These are phyloP conservation scores for Meloidogyne hapla DNA, from an alignment of 1,140 invertebrate species.

Conservation along the genomic window DNA sequence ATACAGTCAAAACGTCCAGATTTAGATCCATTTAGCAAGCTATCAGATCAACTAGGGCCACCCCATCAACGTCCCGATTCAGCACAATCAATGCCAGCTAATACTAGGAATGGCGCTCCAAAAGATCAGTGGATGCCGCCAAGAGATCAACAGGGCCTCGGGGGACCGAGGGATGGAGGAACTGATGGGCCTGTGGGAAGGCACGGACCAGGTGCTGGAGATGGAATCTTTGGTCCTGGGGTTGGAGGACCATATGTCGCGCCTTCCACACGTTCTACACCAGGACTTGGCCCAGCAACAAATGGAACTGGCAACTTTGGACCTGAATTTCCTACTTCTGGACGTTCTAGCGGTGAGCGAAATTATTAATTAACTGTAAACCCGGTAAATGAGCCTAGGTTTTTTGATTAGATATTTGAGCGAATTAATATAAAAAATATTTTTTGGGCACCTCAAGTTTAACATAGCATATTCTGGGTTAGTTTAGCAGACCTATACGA, in stretches of 20 bases:
- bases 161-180: neutral
- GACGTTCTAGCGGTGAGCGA: slow-evolving; percentile 44
- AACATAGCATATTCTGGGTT: slow-evolving; percentile 34
- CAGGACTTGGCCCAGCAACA: slow-evolving; percentile 7
- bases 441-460: no score
- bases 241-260: slow-evolving; percentile 12
- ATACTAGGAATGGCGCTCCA: slow-evolving; percentile 9
- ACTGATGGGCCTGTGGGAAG: neutral
- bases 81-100: slow-evolving; percentile 7
- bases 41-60: slow-evolving; percentile 41
- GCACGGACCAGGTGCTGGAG: neutral
- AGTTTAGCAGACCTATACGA: slow-evolving; percentile 44
- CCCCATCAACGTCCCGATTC: neutral
- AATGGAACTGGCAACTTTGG: slow-evolving; percentile 40
- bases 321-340: slow-evolving; percentile 43
- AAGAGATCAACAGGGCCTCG: neutral
- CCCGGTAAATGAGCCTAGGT: neutral
- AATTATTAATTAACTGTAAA: neutral
- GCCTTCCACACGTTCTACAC: slow-evolving; percentile 41
- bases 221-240: slow-evolving; percentile 29
- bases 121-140: neutral
- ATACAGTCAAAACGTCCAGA: neutral
- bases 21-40: slow-evolving; percentile 37
- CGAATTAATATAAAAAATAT: no score
- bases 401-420: no score